Evolutionary conservation across 2,797 vertebrate species (phyloP).

Genomic region (Characodon lateralis): DNA sequence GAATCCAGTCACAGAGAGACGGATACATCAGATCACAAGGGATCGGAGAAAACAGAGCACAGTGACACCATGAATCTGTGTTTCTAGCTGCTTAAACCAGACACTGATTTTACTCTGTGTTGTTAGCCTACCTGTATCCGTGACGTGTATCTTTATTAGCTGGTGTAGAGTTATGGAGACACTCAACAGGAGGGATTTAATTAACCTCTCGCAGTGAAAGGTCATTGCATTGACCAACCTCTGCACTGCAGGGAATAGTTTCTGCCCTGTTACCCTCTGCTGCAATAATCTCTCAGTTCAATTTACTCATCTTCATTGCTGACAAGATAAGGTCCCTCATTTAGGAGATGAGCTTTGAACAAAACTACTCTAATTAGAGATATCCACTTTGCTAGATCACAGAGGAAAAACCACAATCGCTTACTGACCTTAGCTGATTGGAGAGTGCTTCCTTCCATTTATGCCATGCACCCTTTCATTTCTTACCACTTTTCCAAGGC

Average conservation of each 20-base stretch:
- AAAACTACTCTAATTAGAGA: constrained; percentile 1
- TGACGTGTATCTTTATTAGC: not conserved
- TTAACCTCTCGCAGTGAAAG: constrained; percentile 24
- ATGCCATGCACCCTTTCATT: not conserved
- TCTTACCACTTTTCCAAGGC: not conserved
- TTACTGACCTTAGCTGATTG: not conserved
- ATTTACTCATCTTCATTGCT: constrained; percentile 20
- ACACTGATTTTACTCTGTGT: constrained; percentile 3
- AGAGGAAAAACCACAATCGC: not conserved
- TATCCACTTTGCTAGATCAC: not conserved
- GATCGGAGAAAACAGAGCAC: constrained; percentile 8
- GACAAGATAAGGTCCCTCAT: constrained; percentile 10
- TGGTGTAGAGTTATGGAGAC: constrained; percentile 7
- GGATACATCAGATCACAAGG: constrained; percentile 59
- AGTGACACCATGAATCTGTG: constrained; percentile 15
- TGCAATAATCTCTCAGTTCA: constrained; percentile 4
- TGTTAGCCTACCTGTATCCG: not conserved
- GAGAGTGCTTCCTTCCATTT: not conserved
- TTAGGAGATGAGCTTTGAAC: not conserved
- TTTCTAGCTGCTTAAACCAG: not conserved
- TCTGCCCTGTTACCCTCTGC: not conserved
- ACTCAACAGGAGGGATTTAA: constrained; percentile 23
- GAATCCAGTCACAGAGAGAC: constrained; percentile 60
- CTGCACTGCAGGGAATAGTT: constrained; percentile 1
- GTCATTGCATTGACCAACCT: constrained; percentile 17